phyloP scores from a whole-genome alignment of 2,113 vertebrate genomes.

The Calyptommatus sinebrachiatus region DNA sequence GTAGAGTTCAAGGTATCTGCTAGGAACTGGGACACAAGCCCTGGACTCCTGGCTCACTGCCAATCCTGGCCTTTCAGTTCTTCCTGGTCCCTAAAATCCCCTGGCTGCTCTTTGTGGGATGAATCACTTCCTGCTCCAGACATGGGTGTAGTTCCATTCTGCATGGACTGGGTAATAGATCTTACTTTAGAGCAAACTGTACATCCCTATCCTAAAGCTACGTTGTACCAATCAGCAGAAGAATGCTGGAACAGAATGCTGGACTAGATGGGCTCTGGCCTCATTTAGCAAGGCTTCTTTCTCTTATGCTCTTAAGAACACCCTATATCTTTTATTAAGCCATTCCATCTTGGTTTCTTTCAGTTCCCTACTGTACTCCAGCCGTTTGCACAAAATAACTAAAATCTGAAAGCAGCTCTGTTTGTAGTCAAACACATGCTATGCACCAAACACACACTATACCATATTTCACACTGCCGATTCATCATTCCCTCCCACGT shows the following conservation, averaged over 20 bases:
- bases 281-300: neutral
- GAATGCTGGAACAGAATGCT: neutral
- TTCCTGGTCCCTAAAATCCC: constrained; percentile 30
- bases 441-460: neutral
- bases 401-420: neutral
- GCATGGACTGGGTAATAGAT: neutral
- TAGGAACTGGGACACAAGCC: neutral
- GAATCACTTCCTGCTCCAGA: constrained; percentile 23
- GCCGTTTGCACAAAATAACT: neutral
- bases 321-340: neutral
- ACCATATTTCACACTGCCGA: neutral
- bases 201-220: neutral
- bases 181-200: constrained; percentile 1
- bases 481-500: neutral
- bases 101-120: neutral
- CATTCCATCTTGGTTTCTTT: neutral
- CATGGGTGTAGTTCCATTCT: neutral
- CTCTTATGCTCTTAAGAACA: too few species aligned
- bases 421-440: neutral
- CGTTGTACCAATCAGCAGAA: too few species aligned
- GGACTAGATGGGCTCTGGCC: too few species aligned
- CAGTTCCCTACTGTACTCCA: neutral
- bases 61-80: neutral
- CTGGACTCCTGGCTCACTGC: neutral
- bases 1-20: neutral